Conservation (phyloP, 2,797 vertebrate species). For the Kryptopterus vitreolus region DNA sequence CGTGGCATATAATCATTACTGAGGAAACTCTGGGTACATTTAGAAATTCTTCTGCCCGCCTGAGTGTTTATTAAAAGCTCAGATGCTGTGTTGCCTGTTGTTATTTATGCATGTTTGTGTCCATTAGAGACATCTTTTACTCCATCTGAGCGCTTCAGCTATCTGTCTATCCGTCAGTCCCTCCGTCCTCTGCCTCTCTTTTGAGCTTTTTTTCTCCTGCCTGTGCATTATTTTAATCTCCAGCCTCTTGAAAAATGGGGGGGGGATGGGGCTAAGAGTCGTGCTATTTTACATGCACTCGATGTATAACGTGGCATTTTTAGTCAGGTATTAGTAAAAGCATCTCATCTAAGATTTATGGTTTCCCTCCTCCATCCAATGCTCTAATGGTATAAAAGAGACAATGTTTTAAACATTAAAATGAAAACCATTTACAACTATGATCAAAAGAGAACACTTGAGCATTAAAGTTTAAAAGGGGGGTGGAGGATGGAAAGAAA, state of each 20-base stretch:
- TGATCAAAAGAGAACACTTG: conserved; percentile 93
- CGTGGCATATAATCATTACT: conserved; percentile 45
- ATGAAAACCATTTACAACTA: conserved; percentile 98
- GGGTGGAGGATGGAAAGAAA: conserved; percentile 76
- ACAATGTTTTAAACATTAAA: conserved; percentile 99
- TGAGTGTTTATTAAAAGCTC: conserved; percentile 81
- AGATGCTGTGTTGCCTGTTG: conserved; percentile 73
- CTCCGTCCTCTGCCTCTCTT: conserved; percentile 68
- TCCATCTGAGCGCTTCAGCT: conserved; percentile 52
- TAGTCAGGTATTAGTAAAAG: conserved; percentile 85
- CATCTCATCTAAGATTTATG: conserved; percentile 95
- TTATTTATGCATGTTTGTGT: conserved; percentile 98
- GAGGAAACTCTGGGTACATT: conserved; percentile 21
- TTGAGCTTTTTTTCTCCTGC: conserved; percentile 68
- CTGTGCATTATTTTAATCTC: conserved; percentile 92
- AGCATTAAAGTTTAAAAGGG: conserved; percentile 91
- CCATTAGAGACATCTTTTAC: conserved; percentile 85
- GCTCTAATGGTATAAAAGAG: conserved; percentile 93
- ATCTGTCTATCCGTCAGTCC: conserved; percentile 62
- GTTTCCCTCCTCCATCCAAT: conserved; percentile 77
- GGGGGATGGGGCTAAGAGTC: conserved; percentile 57
- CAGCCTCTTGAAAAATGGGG: conserved; percentile 56
- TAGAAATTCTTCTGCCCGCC: conserved; percentile 57
- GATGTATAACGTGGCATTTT: conserved; percentile 88
- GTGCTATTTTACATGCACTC: conserved; percentile 88